Percentiles rank a stretch among this genome's conserved stretches.
These are phyloP conservation scores for Fulica atra DNA, from an alignment of 2,113 vertebrate genomes.

Conservation along the genomic window DNA sequence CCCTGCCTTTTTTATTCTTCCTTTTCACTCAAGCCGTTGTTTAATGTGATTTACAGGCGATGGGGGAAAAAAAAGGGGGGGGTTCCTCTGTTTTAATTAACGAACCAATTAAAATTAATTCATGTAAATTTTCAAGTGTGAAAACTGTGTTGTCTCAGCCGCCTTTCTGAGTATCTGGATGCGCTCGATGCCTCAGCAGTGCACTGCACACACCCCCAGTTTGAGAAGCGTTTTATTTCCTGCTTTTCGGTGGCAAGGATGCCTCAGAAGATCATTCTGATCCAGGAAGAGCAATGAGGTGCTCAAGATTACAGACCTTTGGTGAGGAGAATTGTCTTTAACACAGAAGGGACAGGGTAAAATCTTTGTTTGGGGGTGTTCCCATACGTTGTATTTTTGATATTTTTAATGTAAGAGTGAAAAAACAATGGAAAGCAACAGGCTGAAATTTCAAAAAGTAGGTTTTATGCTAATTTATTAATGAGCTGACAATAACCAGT, in stretches of 20 bases:
- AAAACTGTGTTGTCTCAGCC: not conserved
- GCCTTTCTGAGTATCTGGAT: not conserved
- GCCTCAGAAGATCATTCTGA: not conserved
- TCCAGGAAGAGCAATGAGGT: not conserved
- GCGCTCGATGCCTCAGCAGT: not conserved
- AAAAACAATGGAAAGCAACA: not conserved
- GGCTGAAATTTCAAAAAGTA: not conserved
- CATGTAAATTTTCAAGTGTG: not conserved
- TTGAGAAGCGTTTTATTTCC: rapidly evolving
- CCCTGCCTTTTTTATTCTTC: not conserved
- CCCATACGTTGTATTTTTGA: not conserved
- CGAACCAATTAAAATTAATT: constrained; percentile 13
- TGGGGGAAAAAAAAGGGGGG: not conserved
- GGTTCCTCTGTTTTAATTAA: not conserved
- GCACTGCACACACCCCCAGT: rapidly evolving
- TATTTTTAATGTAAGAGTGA: not conserved
- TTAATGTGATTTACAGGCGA: not conserved
- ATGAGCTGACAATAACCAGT: not conserved
- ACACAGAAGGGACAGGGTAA: not conserved
- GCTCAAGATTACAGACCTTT: not conserved
- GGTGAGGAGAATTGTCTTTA: not conserved
- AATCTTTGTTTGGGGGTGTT: not conserved
- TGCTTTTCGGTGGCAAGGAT: not conserved
- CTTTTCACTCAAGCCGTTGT: not conserved
- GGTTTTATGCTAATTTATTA: not conserved